Evolutionary conservation across 2,113 vertebrate species (phyloP).

Genomic region (Orientallactaga bullata): DNA sequence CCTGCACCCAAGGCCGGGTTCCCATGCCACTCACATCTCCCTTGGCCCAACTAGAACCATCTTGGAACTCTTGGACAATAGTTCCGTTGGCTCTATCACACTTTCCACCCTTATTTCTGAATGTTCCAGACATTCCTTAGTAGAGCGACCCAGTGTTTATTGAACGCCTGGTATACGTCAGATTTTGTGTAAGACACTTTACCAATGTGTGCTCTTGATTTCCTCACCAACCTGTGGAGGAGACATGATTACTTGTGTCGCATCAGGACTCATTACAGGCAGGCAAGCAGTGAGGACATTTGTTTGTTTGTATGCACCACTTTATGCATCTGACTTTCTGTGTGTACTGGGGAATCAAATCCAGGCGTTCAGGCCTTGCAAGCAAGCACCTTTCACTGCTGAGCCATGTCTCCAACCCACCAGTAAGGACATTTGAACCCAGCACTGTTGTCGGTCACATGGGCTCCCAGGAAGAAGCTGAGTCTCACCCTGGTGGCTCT

Average conservation of each 20-base stretch:
- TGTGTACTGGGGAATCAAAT: too few relatives aligned
- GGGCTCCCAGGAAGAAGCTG: neutral
- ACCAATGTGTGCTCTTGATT: neutral
- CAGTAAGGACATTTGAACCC: too few relatives aligned
- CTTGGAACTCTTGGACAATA: neutral
- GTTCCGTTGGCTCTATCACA: neutral
- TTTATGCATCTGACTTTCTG: too few relatives aligned
- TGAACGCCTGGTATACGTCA: neutral
- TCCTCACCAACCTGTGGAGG: neutral
- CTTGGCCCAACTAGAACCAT: too few relatives aligned
- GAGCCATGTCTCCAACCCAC: too few relatives aligned
- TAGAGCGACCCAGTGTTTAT: neutral
- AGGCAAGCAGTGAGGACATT: accelerated
- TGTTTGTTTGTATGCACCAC: too few relatives aligned
- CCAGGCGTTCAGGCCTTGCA: neutral
- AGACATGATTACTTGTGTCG: neutral
- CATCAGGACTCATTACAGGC: neutral
- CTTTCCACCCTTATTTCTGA: neutral
- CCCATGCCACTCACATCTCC: neutral
- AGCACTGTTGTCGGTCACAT: accelerated
- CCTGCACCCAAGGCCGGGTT: neutral
- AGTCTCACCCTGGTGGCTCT: accelerated
- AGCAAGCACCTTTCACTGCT: neutral
- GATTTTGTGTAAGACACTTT: neutral
- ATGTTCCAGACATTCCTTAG: neutral